A percentile compares a stretch with the other conserved stretches of the same genome.
These are phyloP conservation scores for Polyergus mexicanus DNA, from an alignment of 1,140 invertebrate species.

Conservation along the genomic window DNA sequence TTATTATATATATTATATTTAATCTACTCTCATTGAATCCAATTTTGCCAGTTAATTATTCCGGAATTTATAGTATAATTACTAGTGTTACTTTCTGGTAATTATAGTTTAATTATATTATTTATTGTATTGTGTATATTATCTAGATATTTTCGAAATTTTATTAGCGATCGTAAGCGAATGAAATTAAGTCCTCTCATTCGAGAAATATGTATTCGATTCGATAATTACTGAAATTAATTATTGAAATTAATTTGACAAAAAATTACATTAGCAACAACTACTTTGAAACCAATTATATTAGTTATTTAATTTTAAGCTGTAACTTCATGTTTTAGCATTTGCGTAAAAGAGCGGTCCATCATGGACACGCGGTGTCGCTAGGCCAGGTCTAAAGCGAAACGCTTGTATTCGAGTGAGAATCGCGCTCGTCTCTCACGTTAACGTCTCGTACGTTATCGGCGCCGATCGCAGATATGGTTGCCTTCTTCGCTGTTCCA, in stretches of 20 bases:
- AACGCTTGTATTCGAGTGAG: constrained; percentile 78
- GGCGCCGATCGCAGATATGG: constrained; percentile 79
- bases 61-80: background rate
- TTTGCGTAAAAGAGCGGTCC: background rate
- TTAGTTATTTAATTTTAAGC: background rate
- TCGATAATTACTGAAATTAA: too few relatives aligned
- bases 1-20: too few relatives aligned
- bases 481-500: constrained; percentile 67
- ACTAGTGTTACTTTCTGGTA: background rate
- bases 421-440: constrained; percentile 67
- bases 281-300: background rate
- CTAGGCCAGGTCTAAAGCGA: constrained; percentile 72
- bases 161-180: too few relatives aligned
- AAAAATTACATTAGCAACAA: too few relatives aligned
- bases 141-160: background rate
- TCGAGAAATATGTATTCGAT: background rate
- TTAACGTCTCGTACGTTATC: constrained; percentile 78
- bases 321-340: background rate
- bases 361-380: background rate
- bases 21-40: too few relatives aligned
- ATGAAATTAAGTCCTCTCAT: too few relatives aligned
- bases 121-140: background rate
- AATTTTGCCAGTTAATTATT: background rate
- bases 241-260: too few relatives aligned
- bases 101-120: background rate